These are phyloP conservation scores for Gryllus bimaculatus DNA, from an alignment of 1,140 invertebrate species.

Conservation along the genomic window DNA sequence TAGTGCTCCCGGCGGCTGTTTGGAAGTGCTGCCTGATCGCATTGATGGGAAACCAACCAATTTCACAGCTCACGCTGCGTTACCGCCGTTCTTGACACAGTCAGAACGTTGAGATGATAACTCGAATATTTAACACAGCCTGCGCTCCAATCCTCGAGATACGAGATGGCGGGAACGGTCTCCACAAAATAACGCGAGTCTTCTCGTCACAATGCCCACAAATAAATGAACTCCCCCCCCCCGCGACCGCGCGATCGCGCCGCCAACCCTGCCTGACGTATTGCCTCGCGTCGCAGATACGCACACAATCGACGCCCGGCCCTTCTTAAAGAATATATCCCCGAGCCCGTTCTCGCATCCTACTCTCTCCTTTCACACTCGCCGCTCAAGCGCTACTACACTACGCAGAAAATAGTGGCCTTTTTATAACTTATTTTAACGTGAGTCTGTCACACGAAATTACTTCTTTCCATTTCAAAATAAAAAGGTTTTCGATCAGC, in stretches of 20 bases:
- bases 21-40: background rate
- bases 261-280: too few relatives aligned
- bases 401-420: background rate
- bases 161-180: background rate
- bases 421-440: background rate
- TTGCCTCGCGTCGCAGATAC: too few relatives aligned
- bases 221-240: background rate
- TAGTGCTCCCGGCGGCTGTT: background rate
- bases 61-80: constrained; percentile 2
- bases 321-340: background rate
- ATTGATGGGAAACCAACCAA: background rate
- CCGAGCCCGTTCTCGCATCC: background rate
- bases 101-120: background rate
- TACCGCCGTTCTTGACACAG: background rate
- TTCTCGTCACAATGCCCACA: background rate
- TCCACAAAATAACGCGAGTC: background rate
- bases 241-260: too few relatives aligned
- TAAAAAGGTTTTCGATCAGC: constrained; percentile 1
- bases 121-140: background rate
- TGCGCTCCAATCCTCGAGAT: background rate
- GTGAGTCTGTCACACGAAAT: background rate
- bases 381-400: background rate
- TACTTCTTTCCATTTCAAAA: constrained; percentile 5
- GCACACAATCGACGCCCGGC: background rate
- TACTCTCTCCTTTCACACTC: background rate